phyloP scores from a whole-genome alignment of 1,140 invertebrate species.

The Wasmannia auropunctata region DNA sequence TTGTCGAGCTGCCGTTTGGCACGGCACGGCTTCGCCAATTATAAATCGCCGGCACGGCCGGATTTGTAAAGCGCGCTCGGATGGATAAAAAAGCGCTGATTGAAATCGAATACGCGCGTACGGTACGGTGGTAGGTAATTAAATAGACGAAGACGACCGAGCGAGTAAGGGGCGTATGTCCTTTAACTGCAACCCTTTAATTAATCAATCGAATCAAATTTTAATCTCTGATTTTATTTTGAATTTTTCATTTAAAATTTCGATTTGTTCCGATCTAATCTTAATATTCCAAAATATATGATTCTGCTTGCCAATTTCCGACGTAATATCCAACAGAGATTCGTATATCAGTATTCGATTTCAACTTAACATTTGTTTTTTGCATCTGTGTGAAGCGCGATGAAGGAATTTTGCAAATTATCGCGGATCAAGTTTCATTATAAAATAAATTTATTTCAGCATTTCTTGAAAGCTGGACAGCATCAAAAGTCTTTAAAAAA shows the following conservation, averaged over 20 bases:
- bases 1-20: slow-evolving; percentile 61
- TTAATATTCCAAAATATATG: neutral
- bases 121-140: slow-evolving; percentile 50
- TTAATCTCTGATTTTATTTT: slow-evolving; percentile 7
- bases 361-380: neutral
- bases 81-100: slow-evolving; percentile 49
- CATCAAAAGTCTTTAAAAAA: neutral
- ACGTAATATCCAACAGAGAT: neutral
- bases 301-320: neutral
- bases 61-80: slow-evolving; percentile 44
- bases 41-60: slow-evolving; percentile 55
- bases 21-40: slow-evolving; percentile 55
- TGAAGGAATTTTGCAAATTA: neutral
- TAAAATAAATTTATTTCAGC: neutral
- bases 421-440: neutral
- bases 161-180: slow-evolving; percentile 1
- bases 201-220: slow-evolving; percentile 41
- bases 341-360: neutral
- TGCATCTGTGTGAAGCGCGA: neutral
- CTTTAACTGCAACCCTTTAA: slow-evolving; percentile 21
- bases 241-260: neutral
- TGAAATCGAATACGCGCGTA: slow-evolving; percentile 60
- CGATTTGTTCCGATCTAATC: neutral
- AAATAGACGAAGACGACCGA: slow-evolving; percentile 44
- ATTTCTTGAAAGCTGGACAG: neutral